A percentile compares a stretch with the other conserved stretches of the same genome.
These are phyloP conservation scores for Acridotheres tristis DNA, from an alignment of 2,797 vertebrate genomes.

Conservation along the genomic window DNA sequence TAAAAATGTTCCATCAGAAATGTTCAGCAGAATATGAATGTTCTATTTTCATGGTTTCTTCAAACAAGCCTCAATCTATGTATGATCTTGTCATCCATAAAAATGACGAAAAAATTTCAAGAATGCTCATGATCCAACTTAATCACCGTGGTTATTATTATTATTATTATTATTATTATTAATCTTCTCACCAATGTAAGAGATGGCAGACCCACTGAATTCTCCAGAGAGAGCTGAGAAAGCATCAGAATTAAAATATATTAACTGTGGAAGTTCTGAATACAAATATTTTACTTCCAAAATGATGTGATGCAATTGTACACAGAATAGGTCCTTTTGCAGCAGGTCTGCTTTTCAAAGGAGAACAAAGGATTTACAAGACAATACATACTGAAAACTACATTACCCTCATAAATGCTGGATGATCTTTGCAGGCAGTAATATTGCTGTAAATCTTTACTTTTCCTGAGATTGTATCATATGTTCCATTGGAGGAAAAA, in stretches of 20 bases:
- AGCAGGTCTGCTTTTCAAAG: not conserved
- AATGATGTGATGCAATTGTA: not conserved
- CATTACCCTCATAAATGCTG: slow-evolving; percentile 89
- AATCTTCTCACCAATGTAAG: not conserved
- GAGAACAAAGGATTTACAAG: not conserved
- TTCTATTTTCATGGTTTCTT: not conserved
- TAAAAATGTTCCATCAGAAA: not conserved
- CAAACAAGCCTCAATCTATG: not conserved
- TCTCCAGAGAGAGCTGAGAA: not conserved
- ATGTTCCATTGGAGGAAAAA: slow-evolving; percentile 88
- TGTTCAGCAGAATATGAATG: not conserved
- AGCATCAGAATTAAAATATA: not conserved
- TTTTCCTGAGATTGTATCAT: slow-evolving; percentile 80
- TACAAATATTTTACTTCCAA: not conserved
- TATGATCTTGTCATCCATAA: not conserved
- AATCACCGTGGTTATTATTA: not conserved
- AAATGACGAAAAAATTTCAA: not conserved
- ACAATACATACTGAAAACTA: not conserved
- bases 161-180: not conserved
- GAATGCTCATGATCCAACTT: not conserved
- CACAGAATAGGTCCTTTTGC: not conserved
- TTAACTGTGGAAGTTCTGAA: not conserved
- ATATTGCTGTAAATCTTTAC: slow-evolving; percentile 71
- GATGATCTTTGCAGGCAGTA: slow-evolving; percentile 79
- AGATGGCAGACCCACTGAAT: not conserved